Conservation (phyloP, 2,888 invertebrate genomes). For the Pachycephus smyrnensis region DNA sequence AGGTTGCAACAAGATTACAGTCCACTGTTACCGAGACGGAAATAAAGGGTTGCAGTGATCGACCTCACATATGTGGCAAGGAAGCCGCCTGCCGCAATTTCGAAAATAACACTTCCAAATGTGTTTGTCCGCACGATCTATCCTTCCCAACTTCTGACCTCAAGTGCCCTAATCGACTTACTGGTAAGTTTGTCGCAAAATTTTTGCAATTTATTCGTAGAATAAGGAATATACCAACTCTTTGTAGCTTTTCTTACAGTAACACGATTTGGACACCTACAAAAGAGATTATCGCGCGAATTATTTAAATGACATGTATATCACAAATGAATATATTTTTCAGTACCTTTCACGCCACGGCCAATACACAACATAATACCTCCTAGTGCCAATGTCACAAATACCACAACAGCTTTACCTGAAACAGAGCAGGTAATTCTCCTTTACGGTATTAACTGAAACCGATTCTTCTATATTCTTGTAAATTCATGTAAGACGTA, state of each 20-base stretch:
- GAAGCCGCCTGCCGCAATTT: slow-evolving; percentile 74
- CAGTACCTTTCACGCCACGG: slow-evolving; percentile 72
- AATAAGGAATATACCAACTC: background rate
- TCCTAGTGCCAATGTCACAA: slow-evolving; percentile 63
- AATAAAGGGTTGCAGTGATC: slow-evolving; percentile 52
- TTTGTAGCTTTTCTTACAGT: background rate
- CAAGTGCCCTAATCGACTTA: slow-evolving; percentile 73
- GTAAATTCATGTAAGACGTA: background rate
- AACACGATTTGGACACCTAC: slow-evolving; percentile 7
- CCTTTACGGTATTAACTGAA: background rate
- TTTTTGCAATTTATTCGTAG: background rate
- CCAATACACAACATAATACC: slow-evolving; percentile 75
- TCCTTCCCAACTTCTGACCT: slow-evolving; percentile 73
- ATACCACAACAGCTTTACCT: slow-evolving; percentile 50
- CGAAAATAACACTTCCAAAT: slow-evolving; percentile 70
- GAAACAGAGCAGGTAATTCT: slow-evolving; percentile 56
- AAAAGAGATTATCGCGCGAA: slow-evolving; percentile 1
- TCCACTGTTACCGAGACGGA: slow-evolving; percentile 31
- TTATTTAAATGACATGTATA: background rate
- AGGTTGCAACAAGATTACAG: slow-evolving; percentile 35
- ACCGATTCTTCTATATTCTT: background rate
- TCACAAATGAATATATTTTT: slow-evolving; percentile 27
- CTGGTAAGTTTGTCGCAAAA: slow-evolving; percentile 66
- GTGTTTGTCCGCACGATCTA: slow-evolving; percentile 77
- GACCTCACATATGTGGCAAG: slow-evolving; percentile 71